Evolutionary conservation across 1,140 invertebrate species (phyloP).

Genomic region (Megathymus violae): DNA sequence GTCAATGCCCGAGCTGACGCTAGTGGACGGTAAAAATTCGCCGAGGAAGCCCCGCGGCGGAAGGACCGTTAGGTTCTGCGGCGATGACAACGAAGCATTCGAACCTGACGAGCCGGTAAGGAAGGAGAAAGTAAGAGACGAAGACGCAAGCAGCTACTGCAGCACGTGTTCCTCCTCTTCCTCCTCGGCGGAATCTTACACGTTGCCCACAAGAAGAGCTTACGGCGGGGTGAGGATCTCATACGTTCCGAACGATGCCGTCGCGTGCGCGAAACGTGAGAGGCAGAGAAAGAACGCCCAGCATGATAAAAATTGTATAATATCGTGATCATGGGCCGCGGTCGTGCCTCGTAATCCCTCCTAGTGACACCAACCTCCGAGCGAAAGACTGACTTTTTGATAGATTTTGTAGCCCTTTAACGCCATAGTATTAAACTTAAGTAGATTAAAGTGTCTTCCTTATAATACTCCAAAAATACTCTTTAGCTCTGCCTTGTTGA

Average conservation of each 20-base stretch:
- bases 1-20: slow-evolving; percentile 73
- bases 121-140: slow-evolving; percentile 74
- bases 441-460: slow-evolving; percentile 58
- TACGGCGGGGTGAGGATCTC: slow-evolving; percentile 94
- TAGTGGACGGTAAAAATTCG: slow-evolving; percentile 56
- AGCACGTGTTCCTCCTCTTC: slow-evolving; percentile 95
- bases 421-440: slow-evolving; percentile 74
- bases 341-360: slow-evolving; percentile 49
- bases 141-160: slow-evolving; percentile 91
- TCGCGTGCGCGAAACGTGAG: slow-evolving; percentile 90
- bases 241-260: slow-evolving; percentile 94
- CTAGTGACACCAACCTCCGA: slow-evolving; percentile 75
- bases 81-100: no score
- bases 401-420: slow-evolving; percentile 59
- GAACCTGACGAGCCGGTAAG: no score
- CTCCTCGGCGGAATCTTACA: slow-evolving; percentile 92
- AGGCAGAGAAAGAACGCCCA: slow-evolving; percentile 81
- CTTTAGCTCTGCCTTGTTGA: slow-evolving; percentile 16
- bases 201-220: slow-evolving; percentile 90
- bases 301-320: slow-evolving; percentile 88
- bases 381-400: slow-evolving; percentile 78
- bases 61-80: no score
- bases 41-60: slow-evolving; percentile 57
- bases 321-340: slow-evolving; percentile 85
- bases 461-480: slow-evolving; percentile 32